Evolutionary conservation across 2,113 vertebrate genomes (phyloP), one percentile per base, ranked within the genome.

Genomic region (Crotalus helleri): DNA sequence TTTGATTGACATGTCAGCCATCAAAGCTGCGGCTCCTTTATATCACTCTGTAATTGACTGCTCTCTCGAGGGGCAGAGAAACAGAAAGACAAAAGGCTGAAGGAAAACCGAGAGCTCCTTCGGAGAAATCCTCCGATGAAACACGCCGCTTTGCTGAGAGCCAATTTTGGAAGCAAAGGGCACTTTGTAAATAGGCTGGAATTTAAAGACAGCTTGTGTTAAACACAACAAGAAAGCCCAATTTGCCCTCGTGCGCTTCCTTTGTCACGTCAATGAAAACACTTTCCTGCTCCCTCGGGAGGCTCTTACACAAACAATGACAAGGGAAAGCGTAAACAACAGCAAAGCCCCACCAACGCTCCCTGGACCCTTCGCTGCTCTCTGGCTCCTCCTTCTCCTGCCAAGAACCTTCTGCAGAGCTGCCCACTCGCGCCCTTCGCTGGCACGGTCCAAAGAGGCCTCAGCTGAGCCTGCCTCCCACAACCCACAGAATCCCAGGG

Each of bases 191-290:
- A 97, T 9, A 95, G 96, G 93, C 90, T 93, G 94, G 94, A 92
- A 92, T 94, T 91, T 96, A 95, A 95, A 96, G 96, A 95, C 93
- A 93, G 95, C 97, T 94, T 91, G 95, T 95, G 95, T 96, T 95
- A 96, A 97, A 96, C 96, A 94, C 95, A 95, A 92, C 44, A 58
- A 95, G 96, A 95, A 97, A 96, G 95, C 94, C 92, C 92, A 69
- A 95, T 94, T 96, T 96, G 93, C 94, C 97, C 96, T 96, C 92
- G 0, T 91, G 96, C 92, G 96, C 96, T 96, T 58, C 91, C 96
- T 97, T 96, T 96, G 96, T 94, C 96, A 96, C 95, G 97, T 98
- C 98, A 94, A 96, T 98, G 98, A 98, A 98, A 97, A 96, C 97
- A 95, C 95, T 95, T 46, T 92, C 96, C 29, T 93, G 96, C 97